Evolutionary conservation across 2,888 invertebrate species (phyloP).

Genomic region (Ophioninae sp.): DNA sequence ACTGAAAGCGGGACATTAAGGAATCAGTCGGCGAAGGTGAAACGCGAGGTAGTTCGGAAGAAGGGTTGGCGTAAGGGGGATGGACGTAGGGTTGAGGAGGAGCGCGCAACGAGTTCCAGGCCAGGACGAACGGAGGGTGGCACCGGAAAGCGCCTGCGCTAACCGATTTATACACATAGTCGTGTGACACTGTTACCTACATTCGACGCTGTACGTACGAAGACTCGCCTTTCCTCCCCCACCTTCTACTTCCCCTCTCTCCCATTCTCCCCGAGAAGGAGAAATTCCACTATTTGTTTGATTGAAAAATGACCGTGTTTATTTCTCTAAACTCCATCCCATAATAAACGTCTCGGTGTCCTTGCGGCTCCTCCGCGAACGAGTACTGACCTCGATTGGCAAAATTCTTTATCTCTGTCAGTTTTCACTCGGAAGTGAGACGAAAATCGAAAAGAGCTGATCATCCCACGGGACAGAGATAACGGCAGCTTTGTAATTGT

Average conservation of each 20-base stretch:
- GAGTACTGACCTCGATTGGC: neutral
- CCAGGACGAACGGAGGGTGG: conserved; percentile 61
- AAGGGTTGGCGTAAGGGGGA: conserved; percentile 16
- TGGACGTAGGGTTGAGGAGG: conserved; percentile 32
- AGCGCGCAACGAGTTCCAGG: conserved; percentile 45
- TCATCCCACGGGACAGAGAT: neutral
- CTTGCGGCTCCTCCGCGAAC: neutral
- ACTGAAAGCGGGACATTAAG: conserved; percentile 69
- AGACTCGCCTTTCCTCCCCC: neutral
- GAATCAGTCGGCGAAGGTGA: conserved; percentile 65
- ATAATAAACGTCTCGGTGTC: neutral
- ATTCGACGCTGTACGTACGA: conserved; percentile 22
- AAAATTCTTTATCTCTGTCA: neutral
- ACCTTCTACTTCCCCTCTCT: conserved; percentile 5
- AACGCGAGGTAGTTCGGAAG: conserved; percentile 51
- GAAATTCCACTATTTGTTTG: neutral
- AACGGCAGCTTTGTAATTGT: neutral
- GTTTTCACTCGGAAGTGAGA: neutral
- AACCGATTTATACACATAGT: conserved; percentile 70
- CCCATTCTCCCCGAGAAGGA: neutral
- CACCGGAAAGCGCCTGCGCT: conserved; percentile 68
- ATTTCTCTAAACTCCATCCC: neutral
- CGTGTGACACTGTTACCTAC: conserved; percentile 66
- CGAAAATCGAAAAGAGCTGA: neutral
- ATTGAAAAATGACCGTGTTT: neutral